Conservation (phyloP, 2,113 vertebrate genomes). For the Platysteira castanea region DNA sequence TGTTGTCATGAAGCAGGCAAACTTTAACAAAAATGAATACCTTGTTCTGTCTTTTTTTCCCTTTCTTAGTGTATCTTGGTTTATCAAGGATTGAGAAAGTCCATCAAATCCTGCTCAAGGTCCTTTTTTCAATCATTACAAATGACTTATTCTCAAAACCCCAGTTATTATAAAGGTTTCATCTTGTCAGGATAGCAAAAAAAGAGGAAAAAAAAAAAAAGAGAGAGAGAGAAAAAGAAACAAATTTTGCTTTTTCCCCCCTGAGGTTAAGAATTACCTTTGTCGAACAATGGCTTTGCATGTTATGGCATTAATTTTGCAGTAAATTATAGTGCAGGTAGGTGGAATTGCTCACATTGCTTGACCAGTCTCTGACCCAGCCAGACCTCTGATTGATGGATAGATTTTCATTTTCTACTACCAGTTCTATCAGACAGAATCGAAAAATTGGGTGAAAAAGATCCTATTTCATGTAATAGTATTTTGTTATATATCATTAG, state of each 20-base stretch:
- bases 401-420: constrained; percentile 55
- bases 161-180: neutral
- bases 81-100: neutral
- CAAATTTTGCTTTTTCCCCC: neutral
- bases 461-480: constrained; percentile 47
- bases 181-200: neutral
- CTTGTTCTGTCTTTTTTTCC: neutral
- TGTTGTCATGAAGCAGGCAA: neutral
- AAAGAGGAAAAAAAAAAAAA: neutral
- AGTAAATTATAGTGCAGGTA: constrained; percentile 47
- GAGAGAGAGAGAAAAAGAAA: neutral
- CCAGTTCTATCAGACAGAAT: constrained; percentile 16
- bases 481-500: constrained; percentile 46
- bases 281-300: constrained; percentile 38
- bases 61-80: neutral
- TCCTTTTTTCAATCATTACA: neutral
- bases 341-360: constrained; percentile 37
- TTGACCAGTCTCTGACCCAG: constrained; percentile 53
- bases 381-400: constrained; percentile 56
- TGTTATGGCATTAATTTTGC: constrained; percentile 45
- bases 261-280: constrained; percentile 35
- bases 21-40: neutral
- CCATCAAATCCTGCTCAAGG: neutral
- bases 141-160: neutral
- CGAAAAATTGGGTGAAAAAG: constrained; percentile 5